Evolutionary conservation across 2,888 invertebrate species (phyloP), one percentile per base, ranked within the genome.

Genomic region (Thereva nobilitata): DNA sequence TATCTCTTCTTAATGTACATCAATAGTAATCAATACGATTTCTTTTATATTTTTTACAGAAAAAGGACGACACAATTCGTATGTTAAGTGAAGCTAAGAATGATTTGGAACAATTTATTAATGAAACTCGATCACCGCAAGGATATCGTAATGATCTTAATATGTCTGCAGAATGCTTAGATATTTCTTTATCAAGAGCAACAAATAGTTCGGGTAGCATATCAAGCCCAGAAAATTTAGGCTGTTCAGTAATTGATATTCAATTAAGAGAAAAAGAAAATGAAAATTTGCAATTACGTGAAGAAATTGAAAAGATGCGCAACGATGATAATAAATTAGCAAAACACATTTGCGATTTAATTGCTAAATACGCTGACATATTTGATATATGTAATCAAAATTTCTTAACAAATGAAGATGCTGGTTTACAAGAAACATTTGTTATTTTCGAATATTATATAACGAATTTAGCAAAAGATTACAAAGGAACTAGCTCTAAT

Each of bases 181-280:
- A 80, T 65, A 63, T 69, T 7, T 76, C 78, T 0, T 70, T 74
- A 42, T 70, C 73, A 4, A 72, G 73, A 7, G 70, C 68, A 8
- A 67, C 71, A 63, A 76, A 74, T 50, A 71, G 72, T 52, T 75
- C 74, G 0, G 73, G 72, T 7, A 76, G 74, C 35, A 54, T 75
- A 10, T 72, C 70, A 0, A 76, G 78, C 40, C 79, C 80, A 0
- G 81, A 81, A 70, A 80, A 77, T 71, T 69, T 81, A 3, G 81
- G 74, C 1, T 72, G 71, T 37, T 76, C 77, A 0, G 80, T 81
- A 1, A 70, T 81, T n/a, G 81, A 81, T 69, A 72, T 79, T 0
- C 77, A 80, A 41, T 59, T 81, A 40, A 77, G 78, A 3, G 81
- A 81, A 67, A 78, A 77, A 61, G 76, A 79, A 66, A 68, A 68